phyloP scores from a whole-genome alignment of 1,140 invertebrate species.

The Drosophila arawakana region DNA sequence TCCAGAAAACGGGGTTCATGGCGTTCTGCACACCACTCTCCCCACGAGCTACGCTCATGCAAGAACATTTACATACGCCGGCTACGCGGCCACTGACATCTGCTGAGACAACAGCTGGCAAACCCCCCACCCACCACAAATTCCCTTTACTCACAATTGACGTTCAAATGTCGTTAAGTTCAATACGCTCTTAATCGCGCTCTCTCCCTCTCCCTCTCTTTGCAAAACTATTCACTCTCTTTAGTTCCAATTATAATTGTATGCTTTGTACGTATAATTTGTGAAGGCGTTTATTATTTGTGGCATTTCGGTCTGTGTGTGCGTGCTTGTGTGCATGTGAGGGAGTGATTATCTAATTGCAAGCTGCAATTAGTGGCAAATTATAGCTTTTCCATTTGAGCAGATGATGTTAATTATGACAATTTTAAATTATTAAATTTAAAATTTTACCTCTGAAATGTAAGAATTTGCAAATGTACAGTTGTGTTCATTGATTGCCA shows the following conservation, averaged over 20 bases:
- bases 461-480: conserved; percentile 22
- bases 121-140: conserved; percentile 5
- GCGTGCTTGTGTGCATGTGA: conserved; percentile 1
- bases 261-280: conserved; percentile 27
- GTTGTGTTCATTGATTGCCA: conserved; percentile 17
- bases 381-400: neutral
- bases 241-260: conserved; percentile 1
- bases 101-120: conserved; percentile 16
- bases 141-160: neutral
- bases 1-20: too few species aligned
- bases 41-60: too few species aligned
- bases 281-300: conserved; percentile 9
- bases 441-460: conserved; percentile 3
- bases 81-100: conserved; percentile 38
- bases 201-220: conserved; percentile 7
- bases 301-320: conserved; percentile 1
- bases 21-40: too few species aligned
- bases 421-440: neutral
- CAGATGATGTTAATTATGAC: neutral
- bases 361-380: conserved; percentile 21
- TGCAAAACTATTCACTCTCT: neutral
- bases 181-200: neutral
- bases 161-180: conserved; percentile 29
- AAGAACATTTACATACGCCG: neutral
- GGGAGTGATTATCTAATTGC: conserved; percentile 37